These are phyloP conservation scores for Rhizomys pruinosus DNA, from an alignment of 2,113 vertebrate genomes.

Conservation along the genomic window DNA sequence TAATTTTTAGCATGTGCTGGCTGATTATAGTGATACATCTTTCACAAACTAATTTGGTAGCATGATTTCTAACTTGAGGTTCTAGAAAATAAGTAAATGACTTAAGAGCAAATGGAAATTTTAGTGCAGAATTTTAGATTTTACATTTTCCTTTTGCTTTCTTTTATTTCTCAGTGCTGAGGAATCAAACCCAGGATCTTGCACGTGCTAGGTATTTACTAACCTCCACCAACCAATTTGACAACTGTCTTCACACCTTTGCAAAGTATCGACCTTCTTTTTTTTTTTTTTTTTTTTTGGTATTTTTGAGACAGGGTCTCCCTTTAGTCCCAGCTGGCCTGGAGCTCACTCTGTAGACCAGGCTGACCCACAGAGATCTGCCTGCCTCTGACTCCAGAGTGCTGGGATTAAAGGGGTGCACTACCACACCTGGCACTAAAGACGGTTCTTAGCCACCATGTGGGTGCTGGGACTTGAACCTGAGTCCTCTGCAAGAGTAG, in stretches of 20 bases:
- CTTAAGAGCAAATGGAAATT: constrained; percentile 1
- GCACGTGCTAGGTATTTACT: neutral
- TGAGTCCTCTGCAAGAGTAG: too few relatives aligned
- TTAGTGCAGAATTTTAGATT: neutral
- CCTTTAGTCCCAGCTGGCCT: too few relatives aligned
- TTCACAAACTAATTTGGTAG: neutral
- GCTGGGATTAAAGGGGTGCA: too few relatives aligned
- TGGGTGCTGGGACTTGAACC: too few relatives aligned
- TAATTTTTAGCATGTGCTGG: neutral
- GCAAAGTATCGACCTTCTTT: neutral
- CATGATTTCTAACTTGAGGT: neutral
- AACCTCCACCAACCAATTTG: neutral
- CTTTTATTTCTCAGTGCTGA: neutral
- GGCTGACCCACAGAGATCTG: too few relatives aligned
- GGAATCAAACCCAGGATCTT: neutral
- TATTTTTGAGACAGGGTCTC: too few relatives aligned
- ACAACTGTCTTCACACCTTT: neutral
- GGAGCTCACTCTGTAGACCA: too few relatives aligned
- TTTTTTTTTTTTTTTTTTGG: too few relatives aligned
- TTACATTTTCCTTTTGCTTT: neutral
- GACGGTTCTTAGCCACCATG: too few relatives aligned
- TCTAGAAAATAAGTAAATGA: constrained; percentile 10
- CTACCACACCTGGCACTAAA: too few relatives aligned
- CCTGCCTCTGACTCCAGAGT: too few relatives aligned
- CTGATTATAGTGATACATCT: neutral